Evolutionary conservation across 2,888 invertebrate genomes (phyloP).

Genomic region (Lochmaea crataegi): DNA sequence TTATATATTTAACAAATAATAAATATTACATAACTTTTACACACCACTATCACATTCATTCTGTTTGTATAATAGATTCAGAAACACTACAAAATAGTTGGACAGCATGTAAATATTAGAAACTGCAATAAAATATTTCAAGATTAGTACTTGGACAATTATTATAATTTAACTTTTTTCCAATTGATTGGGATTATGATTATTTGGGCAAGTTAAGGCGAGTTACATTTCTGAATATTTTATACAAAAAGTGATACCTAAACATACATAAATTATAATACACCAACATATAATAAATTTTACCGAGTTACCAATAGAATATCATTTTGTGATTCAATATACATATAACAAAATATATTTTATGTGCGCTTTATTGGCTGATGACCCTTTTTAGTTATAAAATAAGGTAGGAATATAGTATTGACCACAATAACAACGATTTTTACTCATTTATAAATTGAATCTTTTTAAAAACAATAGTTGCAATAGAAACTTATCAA

Average conservation of each 20-base stretch:
- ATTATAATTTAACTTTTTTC: not conserved
- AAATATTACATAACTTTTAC: constrained; percentile 31
- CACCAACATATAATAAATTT: constrained; percentile 1
- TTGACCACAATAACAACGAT: too few species aligned
- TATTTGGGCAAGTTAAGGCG: constrained; percentile 9
- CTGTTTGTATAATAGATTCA: constrained; percentile 14
- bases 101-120: not conserved
- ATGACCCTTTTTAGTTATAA: not conserved
- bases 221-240: not conserved
- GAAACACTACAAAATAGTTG: constrained; percentile 1
- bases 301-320: constrained; percentile 10
- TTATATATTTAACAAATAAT: constrained; percentile 36
- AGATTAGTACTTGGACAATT: too few species aligned
- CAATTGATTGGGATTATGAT: too few species aligned
- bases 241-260: constrained; percentile 8
- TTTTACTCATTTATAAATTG: too few species aligned
- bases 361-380: constrained; percentile 6
- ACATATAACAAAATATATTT: constrained; percentile 5
- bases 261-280: constrained; percentile 14
- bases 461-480: too few species aligned
- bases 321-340: not conserved
- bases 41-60: constrained; percentile 28
- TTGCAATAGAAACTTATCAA: too few species aligned
- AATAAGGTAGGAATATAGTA: not conserved
- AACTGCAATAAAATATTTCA: not conserved